A percentile compares a stretch with the other conserved stretches of the same genome.
These are phyloP conservation scores for Orthosia incerta DNA, from an alignment of 2,888 invertebrate genomes.

Conservation along the genomic window DNA sequence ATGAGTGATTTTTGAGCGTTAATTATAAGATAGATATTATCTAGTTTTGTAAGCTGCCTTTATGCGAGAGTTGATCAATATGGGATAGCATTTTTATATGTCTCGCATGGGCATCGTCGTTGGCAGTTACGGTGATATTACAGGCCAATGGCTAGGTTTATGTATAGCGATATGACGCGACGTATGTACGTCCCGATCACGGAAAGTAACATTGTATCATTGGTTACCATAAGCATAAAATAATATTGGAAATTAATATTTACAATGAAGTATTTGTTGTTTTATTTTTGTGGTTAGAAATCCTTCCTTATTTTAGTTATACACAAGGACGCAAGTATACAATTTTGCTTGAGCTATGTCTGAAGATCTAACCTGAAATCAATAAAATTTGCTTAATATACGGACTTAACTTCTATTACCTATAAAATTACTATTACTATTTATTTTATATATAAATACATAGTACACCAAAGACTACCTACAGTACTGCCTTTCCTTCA, in stretches of 20 bases:
- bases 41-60: slow-evolving; percentile 84
- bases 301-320: neutral
- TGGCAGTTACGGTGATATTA: slow-evolving; percentile 85
- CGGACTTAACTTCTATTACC: too few species aligned
- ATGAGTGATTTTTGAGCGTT: slow-evolving; percentile 68
- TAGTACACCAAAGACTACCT: too few species aligned
- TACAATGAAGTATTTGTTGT: slow-evolving; percentile 80
- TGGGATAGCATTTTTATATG: slow-evolving; percentile 69
- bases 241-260: slow-evolving; percentile 91
- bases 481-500: too few species aligned
- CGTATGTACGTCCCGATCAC: slow-evolving; percentile 71
- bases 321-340: too few species aligned
- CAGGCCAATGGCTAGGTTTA: slow-evolving; percentile 85
- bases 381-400: too few species aligned
- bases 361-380: too few species aligned
- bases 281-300: slow-evolving; percentile 56
- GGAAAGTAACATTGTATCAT: slow-evolving; percentile 87
- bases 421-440: too few species aligned
- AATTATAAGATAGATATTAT: slow-evolving; percentile 78
- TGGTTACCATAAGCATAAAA: slow-evolving; percentile 90
- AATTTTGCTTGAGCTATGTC: too few species aligned
- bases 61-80: slow-evolving; percentile 77
- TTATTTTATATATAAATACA: too few species aligned
- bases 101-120: slow-evolving; percentile 81
- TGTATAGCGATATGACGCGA: slow-evolving; percentile 80